Conservation (phyloP, 2,797 vertebrate genomes). For the Sebastes hubbsi region DNA sequence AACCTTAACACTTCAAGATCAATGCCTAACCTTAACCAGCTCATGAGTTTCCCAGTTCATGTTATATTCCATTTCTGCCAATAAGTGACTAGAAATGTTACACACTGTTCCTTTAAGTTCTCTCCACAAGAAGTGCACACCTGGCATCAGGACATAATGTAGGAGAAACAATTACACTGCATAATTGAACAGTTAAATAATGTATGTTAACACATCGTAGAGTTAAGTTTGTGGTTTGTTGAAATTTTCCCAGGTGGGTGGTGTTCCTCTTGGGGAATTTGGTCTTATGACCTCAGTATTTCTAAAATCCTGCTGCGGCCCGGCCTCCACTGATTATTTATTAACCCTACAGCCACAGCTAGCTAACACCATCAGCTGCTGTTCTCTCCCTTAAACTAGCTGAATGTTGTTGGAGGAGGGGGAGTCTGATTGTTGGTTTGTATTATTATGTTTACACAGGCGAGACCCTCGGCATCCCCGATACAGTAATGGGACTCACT, state of each 20-base stretch:
- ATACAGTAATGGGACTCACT: constrained; percentile 97
- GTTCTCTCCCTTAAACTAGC: neutral
- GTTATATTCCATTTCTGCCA: too few relatives aligned
- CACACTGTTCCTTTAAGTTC: too few relatives aligned
- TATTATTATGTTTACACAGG: constrained; percentile 75
- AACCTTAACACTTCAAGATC: too few relatives aligned
- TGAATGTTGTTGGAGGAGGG: neutral
- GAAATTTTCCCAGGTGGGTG: neutral
- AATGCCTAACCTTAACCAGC: too few relatives aligned
- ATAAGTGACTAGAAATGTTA: too few relatives aligned
- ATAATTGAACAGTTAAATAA: neutral
- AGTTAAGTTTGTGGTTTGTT: neutral
- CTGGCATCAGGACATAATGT: neutral
- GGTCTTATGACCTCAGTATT: constrained; percentile 3
- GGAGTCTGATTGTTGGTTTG: neutral
- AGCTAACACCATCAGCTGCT: neutral
- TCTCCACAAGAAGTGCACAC: neutral
- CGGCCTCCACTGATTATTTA: neutral
- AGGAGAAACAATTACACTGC: neutral
- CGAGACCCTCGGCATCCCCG: constrained; percentile 92
- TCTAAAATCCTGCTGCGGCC: neutral
- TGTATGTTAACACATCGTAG: neutral
- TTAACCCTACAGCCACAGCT: neutral
- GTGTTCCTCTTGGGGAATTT: neutral
- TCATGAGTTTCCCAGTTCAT: too few relatives aligned